phyloP scores from a whole-genome alignment of 2,888 invertebrate species.

The Laothoe populi region DNA sequence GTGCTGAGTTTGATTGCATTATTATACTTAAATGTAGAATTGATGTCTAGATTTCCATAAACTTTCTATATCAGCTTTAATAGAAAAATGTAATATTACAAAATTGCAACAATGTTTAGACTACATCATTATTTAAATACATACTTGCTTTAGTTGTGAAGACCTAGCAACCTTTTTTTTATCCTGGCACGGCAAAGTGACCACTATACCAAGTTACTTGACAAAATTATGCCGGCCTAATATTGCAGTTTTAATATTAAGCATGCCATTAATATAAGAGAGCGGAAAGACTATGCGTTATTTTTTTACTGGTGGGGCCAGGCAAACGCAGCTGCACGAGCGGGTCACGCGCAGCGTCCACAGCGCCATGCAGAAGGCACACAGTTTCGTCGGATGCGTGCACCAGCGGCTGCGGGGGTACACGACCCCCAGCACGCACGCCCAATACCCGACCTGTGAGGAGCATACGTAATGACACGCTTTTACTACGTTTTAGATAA shows the following conservation, averaged over 20 bases:
- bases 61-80: too few relatives aligned
- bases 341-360: constrained; percentile 59
- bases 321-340: constrained; percentile 71
- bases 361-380: constrained; percentile 59
- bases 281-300: constrained; percentile 38
- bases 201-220: too few relatives aligned
- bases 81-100: too few relatives aligned
- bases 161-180: too few relatives aligned
- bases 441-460: constrained; percentile 35
- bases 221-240: too few relatives aligned
- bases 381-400: constrained; percentile 68
- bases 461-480: constrained; percentile 56
- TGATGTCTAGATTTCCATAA: too few relatives aligned
- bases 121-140: too few relatives aligned
- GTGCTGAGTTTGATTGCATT: constrained; percentile 25
- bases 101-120: too few relatives aligned
- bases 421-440: constrained; percentile 43
- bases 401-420: constrained; percentile 66
- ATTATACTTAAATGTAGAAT: background rate
- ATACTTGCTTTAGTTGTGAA: too few relatives aligned
- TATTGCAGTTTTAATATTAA: too few relatives aligned
- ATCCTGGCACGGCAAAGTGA: too few relatives aligned
- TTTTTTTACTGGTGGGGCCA: constrained; percentile 50
- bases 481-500: background rate
- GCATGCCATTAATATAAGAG: too few relatives aligned